Evolutionary conservation across 2,888 invertebrate species (phyloP).

Genomic region (Elegia similella): DNA sequence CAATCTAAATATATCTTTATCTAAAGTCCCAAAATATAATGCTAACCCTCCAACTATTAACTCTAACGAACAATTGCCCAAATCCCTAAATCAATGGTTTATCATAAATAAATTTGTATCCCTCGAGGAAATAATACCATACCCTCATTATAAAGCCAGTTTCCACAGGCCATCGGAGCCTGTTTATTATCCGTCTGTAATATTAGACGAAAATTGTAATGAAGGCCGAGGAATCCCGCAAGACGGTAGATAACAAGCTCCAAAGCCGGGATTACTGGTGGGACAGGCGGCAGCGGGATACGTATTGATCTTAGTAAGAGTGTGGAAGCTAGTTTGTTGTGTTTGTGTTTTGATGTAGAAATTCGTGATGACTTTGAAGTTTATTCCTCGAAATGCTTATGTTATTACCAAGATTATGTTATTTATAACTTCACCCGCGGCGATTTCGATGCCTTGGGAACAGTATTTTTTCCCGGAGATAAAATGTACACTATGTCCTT

Average conservation of each 20-base stretch:
- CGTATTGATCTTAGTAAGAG: background rate
- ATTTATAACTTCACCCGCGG: too few species aligned
- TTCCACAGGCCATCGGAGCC: constrained; percentile 32
- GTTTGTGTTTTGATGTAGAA: too few species aligned
- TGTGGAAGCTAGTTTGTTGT: background rate
- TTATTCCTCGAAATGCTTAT: too few species aligned
- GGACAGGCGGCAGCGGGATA: constrained; percentile 25
- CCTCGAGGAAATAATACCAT: constrained; percentile 20
- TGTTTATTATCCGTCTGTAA: constrained; percentile 66
- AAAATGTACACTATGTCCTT: too few species aligned
- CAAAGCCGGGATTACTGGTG: constrained; percentile 35
- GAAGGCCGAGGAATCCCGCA: constrained; percentile 66
- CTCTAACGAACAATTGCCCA: background rate
- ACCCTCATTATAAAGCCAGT: constrained; percentile 26
- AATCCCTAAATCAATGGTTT: background rate
- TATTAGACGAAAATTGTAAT: constrained; percentile 75
- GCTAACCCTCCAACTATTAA: background rate
- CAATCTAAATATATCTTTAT: background rate
- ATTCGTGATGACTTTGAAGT: too few species aligned
- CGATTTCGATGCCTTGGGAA: too few species aligned
- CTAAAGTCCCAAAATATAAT: background rate
- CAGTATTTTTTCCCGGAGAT: too few species aligned
- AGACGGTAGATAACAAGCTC: constrained; percentile 70
- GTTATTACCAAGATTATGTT: too few species aligned
- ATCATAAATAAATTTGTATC: background rate